Base-by-base conservation (phyloP, 2,113 vertebrate genomes). In the Anoplopoma fimbria region DNA sequence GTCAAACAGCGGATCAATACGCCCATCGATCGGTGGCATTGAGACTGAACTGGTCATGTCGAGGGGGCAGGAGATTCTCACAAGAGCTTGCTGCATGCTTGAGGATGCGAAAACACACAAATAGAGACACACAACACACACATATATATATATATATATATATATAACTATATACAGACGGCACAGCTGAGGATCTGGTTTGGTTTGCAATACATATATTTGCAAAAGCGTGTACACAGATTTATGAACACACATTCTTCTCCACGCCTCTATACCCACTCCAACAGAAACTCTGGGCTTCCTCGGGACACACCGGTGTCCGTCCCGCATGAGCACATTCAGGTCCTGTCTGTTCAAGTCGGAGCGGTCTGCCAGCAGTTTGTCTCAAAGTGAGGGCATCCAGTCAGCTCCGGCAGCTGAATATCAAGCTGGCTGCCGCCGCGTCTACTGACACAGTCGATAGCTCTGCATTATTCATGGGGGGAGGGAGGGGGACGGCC, bases 401-500 rank as follows among this genome's bases (percentile, higher is more conserved):
- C 89, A 93, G 90, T 92, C 91, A 81, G 89, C 83, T 82, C 67
- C 91, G 58, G 91, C 85, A 79, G 88, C 86, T 89, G 92, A 92
- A 93, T 93, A 92, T 92, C 87, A 93, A 93, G 87, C 88, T 78
- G 82, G 82, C 92, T 74, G 87, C 89, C 82, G 84, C 83, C 77
- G 78, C 85, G 69, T 78, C 90, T 88, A 91, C 90, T 91, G 93
- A 93, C 91, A 91, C 92, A 88, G 92, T 94, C 94, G 87, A 95
- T 93, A 93, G 87, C 87, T 69, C 87, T 94, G 94, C 92, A 95
- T 95, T 90, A 95, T 95, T 95, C 93, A 95, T 94, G 76, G 42
- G 0, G 42, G 53, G 38, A 10, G 38, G 38, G 38, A 40, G 4
- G 4, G 81, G 33, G 79, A 74, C 62, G 65, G 70, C 40, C 25